Conservation (phyloP, 1,140 invertebrate genomes). For the Ceratoteleas bidentatus region DNA sequence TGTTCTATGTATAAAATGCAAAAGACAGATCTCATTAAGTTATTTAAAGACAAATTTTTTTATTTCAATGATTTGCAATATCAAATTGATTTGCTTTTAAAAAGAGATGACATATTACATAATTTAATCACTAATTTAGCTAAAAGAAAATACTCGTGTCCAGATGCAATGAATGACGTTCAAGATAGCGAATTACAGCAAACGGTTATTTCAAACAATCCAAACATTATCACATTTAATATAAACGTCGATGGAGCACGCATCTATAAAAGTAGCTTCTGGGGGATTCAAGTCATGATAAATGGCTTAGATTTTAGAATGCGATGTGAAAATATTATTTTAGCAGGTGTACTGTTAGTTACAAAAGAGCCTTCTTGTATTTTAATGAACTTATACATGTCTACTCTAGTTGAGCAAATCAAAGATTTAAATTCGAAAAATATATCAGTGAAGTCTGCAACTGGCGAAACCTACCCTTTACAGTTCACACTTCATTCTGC, state of each 20-base stretch:
- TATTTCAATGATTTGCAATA: slow-evolving; percentile 46
- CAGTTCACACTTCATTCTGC: slow-evolving; percentile 15
- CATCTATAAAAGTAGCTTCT: slow-evolving; percentile 40
- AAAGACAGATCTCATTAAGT: not conserved
- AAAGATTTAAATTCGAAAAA: too few relatives aligned
- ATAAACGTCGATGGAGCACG: slow-evolving; percentile 48
- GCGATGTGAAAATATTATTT: slow-evolving; percentile 30
- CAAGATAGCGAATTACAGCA: slow-evolving; percentile 30
- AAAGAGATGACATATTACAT: slow-evolving; percentile 5
- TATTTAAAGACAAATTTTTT: slow-evolving; percentile 33
- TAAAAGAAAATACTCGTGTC: not conserved
- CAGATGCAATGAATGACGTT: slow-evolving; percentile 2
- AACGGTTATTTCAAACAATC: not conserved
- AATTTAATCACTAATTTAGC: not conserved
- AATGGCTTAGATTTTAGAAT: slow-evolving; percentile 38
- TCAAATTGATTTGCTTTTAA: slow-evolving; percentile 42
- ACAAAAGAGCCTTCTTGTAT: slow-evolving; percentile 30
- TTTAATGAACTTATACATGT: slow-evolving; percentile 45
- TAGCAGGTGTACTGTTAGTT: slow-evolving; percentile 27
- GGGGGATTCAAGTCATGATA: slow-evolving; percentile 41
- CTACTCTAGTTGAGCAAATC: too few relatives aligned
- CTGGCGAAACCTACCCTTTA: too few relatives aligned
- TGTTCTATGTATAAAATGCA: slow-evolving; percentile 16
- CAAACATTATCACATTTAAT: slow-evolving; percentile 34
- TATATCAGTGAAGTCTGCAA: too few relatives aligned